These are phyloP conservation scores for Gephyroberyx darwinii DNA, from an alignment of 2,797 vertebrate species.

Conservation along the genomic window DNA sequence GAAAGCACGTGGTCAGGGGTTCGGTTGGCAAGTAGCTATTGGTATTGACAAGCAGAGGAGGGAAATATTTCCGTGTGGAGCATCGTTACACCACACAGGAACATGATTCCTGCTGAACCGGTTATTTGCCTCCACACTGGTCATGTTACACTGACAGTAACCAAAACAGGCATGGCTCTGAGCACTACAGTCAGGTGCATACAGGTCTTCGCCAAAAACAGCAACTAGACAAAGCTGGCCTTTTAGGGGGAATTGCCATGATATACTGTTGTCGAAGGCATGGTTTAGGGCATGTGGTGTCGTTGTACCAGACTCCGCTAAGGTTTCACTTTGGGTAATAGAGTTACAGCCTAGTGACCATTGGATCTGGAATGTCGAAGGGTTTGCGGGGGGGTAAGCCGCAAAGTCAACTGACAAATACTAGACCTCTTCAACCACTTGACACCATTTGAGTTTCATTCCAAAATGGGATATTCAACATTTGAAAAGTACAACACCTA, in stretches of 20 bases:
- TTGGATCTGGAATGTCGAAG: not conserved
- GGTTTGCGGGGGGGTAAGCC: not conserved
- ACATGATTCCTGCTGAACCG: constrained; percentile 40
- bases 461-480: not conserved
- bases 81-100: not conserved
- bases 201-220: not conserved
- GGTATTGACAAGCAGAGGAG: not conserved
- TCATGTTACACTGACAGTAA: constrained; percentile 20
- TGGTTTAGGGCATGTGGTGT: not conserved
- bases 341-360: not conserved
- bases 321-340: constrained; percentile 14
- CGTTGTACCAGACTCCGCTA: not conserved
- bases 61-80: not conserved
- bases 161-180: constrained; percentile 25
- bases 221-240: constrained; percentile 14
- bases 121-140: constrained; percentile 41
- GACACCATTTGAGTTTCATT: not conserved
- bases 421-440: not conserved
- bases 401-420: not conserved
- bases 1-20: not conserved
- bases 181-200: constrained; percentile 7
- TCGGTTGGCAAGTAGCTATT: not conserved
- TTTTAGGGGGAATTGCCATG: not conserved
- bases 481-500: not conserved
- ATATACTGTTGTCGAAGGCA: constrained; percentile 13